Percentiles rank a stretch among this genome's conserved stretches.
Evolutionary conservation across 2,888 invertebrate genomes (phyloP).

Genomic region (Drosophila leonis): DNA sequence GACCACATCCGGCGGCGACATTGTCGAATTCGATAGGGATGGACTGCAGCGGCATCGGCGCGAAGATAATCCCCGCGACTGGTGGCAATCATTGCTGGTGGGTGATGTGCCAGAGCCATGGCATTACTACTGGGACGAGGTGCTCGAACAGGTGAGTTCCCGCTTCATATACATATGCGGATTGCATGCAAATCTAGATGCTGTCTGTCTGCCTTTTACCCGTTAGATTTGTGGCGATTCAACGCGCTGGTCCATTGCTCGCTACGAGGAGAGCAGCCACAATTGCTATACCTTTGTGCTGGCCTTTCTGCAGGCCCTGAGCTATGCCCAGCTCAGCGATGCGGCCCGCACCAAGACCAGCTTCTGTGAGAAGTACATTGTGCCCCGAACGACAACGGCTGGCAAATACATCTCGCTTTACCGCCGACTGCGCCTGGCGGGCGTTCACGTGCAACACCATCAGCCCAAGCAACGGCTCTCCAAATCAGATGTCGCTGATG

Average conservation of each 20-base stretch:
- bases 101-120: constrained; percentile 89
- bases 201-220: constrained; percentile 6
- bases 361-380: constrained; percentile 93
- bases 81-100: constrained; percentile 90
- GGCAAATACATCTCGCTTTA: constrained; percentile 94
- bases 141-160: constrained; percentile 87
- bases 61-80: constrained; percentile 84
- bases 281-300: constrained; percentile 96
- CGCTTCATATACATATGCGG: constrained; percentile 1
- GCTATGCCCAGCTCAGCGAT: constrained; percentile 90
- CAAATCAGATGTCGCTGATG: constrained; percentile 43
- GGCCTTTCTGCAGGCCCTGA: constrained; percentile 90
- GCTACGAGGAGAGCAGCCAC: constrained; percentile 91
- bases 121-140: constrained; percentile 90
- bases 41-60: constrained; percentile 88
- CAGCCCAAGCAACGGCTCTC: constrained; percentile 49
- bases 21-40: constrained; percentile 93
- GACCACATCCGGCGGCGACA: constrained; percentile 92
- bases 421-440: constrained; percentile 88
- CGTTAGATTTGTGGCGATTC: constrained; percentile 82
- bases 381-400: constrained; percentile 92
- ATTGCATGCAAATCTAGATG: constrained; percentile 53
- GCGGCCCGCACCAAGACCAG: constrained; percentile 88
- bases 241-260: constrained; percentile 88
- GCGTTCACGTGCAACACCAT: constrained; percentile 86